Conservation (phyloP, 2,113 vertebrate species). For the Pelvicachromis taeniatus region DNA sequence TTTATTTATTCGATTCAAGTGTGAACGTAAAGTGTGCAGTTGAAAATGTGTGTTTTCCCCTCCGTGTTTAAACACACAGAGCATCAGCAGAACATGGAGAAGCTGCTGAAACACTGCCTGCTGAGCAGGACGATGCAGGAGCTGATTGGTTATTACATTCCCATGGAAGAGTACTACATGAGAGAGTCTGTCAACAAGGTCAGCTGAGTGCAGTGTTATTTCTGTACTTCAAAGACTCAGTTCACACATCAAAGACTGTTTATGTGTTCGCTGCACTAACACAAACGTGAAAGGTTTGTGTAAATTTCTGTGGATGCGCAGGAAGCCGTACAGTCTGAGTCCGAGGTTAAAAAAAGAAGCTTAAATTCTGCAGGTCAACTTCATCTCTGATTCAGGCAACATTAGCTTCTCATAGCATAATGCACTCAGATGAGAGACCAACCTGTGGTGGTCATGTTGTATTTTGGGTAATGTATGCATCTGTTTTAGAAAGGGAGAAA, state of each 20-base stretch:
- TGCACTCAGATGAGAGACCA: background rate
- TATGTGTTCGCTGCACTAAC: background rate
- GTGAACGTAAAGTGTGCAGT: background rate
- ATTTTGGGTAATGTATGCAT: background rate
- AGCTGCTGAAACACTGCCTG: slow-evolving; percentile 88
- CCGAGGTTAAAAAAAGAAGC: background rate
- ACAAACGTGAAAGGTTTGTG: background rate
- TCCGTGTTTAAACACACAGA: slow-evolving; percentile 64
- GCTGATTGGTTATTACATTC: slow-evolving; percentile 94
- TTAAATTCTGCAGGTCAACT: background rate
- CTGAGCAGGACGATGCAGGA: slow-evolving; percentile 94
- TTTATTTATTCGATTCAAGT: background rate
- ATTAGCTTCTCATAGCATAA: background rate
- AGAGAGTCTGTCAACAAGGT: slow-evolving; percentile 97
- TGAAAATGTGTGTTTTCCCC: background rate
- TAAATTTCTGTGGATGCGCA: background rate
- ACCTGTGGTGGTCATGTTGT: background rate
- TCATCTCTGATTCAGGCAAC: background rate
- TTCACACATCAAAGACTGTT: background rate
- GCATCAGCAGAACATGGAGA: slow-evolving; percentile 90
- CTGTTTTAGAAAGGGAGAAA: background rate
- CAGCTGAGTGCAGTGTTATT: background rate
- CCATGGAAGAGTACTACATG: slow-evolving; percentile 99
- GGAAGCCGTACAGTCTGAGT: background rate
- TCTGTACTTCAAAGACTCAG: background rate